Evolutionary conservation across 1,140 invertebrate species (phyloP).

Genomic region (Anoplolepis gracilipes): DNA sequence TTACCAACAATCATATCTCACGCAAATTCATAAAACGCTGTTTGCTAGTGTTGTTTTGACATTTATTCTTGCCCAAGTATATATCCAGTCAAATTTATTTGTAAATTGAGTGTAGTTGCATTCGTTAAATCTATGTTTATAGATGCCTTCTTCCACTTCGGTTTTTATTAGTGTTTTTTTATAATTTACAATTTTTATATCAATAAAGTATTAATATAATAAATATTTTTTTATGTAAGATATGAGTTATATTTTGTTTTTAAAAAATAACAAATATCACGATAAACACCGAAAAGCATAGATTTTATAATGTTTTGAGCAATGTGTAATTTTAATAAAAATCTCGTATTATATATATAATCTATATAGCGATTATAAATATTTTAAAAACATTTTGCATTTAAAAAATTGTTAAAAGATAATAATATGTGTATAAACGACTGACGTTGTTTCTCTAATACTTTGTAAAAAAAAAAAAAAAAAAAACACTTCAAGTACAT

Average conservation of each 20-base stretch:
- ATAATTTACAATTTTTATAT: neutral
- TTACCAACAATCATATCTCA: conserved; percentile 5
- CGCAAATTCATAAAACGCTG: neutral
- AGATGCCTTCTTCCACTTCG: neutral
- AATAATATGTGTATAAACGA: too few species aligned
- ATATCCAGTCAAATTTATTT: neutral
- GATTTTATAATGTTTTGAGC: too few species aligned
- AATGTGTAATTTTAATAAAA: too few species aligned
- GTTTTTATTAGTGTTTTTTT: neutral
- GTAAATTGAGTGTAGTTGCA: neutral
- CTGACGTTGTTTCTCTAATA: neutral
- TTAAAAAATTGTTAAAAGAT: too few species aligned
- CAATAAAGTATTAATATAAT: too few species aligned
- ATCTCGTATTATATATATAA: too few species aligned
- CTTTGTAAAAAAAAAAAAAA: neutral
- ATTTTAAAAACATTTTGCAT: too few species aligned
- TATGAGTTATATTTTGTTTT: too few species aligned
- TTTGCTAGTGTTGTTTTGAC: conserved; percentile 9
- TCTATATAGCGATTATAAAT: too few species aligned
- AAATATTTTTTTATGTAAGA: too few species aligned
- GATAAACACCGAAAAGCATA: too few species aligned
- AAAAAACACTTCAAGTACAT: neutral
- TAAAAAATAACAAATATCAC: too few species aligned
- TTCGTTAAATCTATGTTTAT: neutral
- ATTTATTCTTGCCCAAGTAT: conserved; percentile 40